Conservation (phyloP, 1,140 invertebrate genomes). For the Sipha flava region DNA sequence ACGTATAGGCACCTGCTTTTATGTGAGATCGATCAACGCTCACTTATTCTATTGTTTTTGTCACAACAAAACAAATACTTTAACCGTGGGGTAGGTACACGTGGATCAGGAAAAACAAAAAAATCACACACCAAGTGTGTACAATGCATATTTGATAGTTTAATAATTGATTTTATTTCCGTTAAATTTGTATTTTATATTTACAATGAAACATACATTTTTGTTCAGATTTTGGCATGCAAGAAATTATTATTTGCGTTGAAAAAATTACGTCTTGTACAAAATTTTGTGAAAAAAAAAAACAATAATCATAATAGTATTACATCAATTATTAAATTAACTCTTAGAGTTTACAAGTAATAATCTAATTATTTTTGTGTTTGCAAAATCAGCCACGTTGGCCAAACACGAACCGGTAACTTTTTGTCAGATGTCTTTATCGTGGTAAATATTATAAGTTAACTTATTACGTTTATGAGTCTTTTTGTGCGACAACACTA, state of each 20-base stretch:
- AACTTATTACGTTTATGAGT: too few relatives aligned
- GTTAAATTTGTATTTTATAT: neutral
- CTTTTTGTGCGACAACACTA: neutral
- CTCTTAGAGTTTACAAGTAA: conserved; percentile 31
- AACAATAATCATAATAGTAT: neutral
- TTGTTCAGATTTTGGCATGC: neutral
- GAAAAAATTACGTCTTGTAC: neutral
- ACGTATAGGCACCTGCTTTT: conserved; percentile 2
- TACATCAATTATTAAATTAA: conserved; percentile 1
- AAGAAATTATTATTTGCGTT: neutral
- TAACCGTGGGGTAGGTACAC: neutral
- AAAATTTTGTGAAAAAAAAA: conserved; percentile 1
- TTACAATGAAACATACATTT: conserved; percentile 15
- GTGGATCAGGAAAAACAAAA: neutral
- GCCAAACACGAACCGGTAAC: conserved; percentile 20
- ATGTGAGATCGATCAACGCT: neutral
- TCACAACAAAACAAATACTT: neutral
- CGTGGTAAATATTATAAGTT: neutral
- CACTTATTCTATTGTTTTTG: neutral
- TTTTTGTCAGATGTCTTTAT: conserved; percentile 12
- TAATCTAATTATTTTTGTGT: conserved; percentile 33
- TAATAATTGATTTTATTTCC: neutral
- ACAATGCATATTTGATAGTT: neutral
- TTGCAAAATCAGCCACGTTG: conserved; percentile 22
- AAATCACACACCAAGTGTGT: neutral